These are phyloP conservation scores for Argyresthia albistria DNA, from an alignment of 2,888 invertebrate genomes.

Conservation along the genomic window DNA sequence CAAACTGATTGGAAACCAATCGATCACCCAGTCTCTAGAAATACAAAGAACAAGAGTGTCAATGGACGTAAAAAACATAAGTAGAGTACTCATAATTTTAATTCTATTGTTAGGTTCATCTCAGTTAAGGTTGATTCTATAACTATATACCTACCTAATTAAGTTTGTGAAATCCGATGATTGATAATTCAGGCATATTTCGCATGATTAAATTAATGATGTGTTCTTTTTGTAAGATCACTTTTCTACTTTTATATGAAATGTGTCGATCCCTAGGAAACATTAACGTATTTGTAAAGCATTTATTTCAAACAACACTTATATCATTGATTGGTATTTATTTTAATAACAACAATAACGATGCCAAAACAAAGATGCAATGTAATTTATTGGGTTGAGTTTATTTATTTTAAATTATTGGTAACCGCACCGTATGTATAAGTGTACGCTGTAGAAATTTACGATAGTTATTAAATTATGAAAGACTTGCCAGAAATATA, in stretches of 20 bases:
- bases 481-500: conserved; percentile 33
- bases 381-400: conserved; percentile 18
- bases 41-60: conserved; percentile 23
- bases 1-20: conserved; percentile 69
- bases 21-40: conserved; percentile 37
- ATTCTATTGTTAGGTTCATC: not conserved
- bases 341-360: conserved; percentile 15
- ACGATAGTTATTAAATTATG: conserved; percentile 7
- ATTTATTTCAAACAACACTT: not conserved
- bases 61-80: conserved; percentile 26
- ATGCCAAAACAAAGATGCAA: conserved; percentile 51
- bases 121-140: not conserved
- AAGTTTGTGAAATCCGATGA: too few species aligned
- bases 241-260: too few species aligned
- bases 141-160: too few species aligned
- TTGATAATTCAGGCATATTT: too few species aligned
- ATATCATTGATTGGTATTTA: conserved; percentile 1
- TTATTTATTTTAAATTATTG: too few species aligned
- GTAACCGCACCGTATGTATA: too few species aligned
- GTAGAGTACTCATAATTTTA: conserved; percentile 8
- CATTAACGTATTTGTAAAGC: not conserved
- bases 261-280: too few species aligned
- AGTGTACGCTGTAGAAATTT: too few species aligned
- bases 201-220: too few species aligned
- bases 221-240: too few species aligned